A percentile compares a stretch with the other conserved stretches of the same genome.
These are phyloP conservation scores for Drosophila malerkotliana DNA, from an alignment of 1,140 invertebrate genomes.

Conservation along the genomic window DNA sequence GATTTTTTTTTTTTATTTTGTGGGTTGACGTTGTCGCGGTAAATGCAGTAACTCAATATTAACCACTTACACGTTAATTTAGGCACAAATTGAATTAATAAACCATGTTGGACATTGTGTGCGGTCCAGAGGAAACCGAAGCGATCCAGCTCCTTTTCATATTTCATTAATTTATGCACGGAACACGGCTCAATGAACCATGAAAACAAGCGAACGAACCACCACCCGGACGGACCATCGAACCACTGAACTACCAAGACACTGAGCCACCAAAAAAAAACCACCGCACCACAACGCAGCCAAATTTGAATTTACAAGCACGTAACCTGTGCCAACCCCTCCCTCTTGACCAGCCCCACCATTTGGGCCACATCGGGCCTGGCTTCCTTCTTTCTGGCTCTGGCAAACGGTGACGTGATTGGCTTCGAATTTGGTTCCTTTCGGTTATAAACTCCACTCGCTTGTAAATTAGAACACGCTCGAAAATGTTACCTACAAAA, in stretches of 20 bases:
- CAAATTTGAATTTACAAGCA: slow-evolving; percentile 83
- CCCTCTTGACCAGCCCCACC: background rate
- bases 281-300: slow-evolving; percentile 21
- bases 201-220: slow-evolving; percentile 53
- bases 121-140: slow-evolving; percentile 62
- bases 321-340: slow-evolving; percentile 58
- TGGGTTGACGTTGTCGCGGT: slow-evolving; percentile 25
- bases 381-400: slow-evolving; percentile 6
- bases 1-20: slow-evolving; percentile 17
- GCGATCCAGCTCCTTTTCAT: slow-evolving; percentile 68
- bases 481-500: slow-evolving; percentile 54
- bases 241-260: background rate
- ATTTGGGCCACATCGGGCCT: background rate
- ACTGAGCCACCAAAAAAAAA: background rate
- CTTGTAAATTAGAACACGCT: slow-evolving; percentile 79
- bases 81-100: slow-evolving; percentile 84
- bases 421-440: slow-evolving; percentile 69
- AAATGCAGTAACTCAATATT: slow-evolving; percentile 79
- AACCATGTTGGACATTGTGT: slow-evolving; percentile 83
- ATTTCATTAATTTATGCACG: slow-evolving; percentile 82
- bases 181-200: slow-evolving; percentile 75
- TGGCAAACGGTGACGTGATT: slow-evolving; percentile 55
- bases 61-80: slow-evolving; percentile 84
- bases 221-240: background rate
- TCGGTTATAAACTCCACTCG: slow-evolving; percentile 48